Conservation (phyloP, 2,797 vertebrate genomes). For the Avahi laniger region DNA sequence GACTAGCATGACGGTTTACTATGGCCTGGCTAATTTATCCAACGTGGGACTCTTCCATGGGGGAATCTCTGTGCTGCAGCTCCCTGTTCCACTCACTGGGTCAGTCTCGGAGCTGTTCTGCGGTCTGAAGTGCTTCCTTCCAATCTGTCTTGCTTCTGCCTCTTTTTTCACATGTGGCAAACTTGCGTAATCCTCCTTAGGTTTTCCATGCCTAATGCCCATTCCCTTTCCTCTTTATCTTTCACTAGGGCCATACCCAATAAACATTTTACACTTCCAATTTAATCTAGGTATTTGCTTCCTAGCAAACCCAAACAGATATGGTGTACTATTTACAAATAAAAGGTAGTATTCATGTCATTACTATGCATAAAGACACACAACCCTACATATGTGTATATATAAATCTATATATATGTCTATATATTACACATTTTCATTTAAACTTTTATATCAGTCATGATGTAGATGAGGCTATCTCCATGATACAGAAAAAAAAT, state of each 20-base stretch:
- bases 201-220: neutral
- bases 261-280: neutral
- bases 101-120: neutral
- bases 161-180: neutral
- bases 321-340: neutral
- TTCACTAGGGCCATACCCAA: neutral
- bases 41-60: neutral
- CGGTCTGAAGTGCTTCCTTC: rapidly evolving
- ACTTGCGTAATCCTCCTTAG: neutral
- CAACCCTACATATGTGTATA: neutral
- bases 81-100: neutral
- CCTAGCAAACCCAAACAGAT: neutral
- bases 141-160: neutral
- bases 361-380: neutral
- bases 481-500: neutral
- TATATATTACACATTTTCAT: neutral
- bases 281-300: neutral
- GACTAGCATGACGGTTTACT: neutral
- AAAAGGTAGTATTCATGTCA: neutral
- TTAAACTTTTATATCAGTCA: neutral
- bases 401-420: neutral
- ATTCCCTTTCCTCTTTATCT: neutral
- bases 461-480: neutral
- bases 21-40: neutral
- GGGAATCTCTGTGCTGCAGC: neutral